These are phyloP conservation scores for Eumaeus atala DNA, from an alignment of 1,140 invertebrate genomes.

Conservation along the genomic window DNA sequence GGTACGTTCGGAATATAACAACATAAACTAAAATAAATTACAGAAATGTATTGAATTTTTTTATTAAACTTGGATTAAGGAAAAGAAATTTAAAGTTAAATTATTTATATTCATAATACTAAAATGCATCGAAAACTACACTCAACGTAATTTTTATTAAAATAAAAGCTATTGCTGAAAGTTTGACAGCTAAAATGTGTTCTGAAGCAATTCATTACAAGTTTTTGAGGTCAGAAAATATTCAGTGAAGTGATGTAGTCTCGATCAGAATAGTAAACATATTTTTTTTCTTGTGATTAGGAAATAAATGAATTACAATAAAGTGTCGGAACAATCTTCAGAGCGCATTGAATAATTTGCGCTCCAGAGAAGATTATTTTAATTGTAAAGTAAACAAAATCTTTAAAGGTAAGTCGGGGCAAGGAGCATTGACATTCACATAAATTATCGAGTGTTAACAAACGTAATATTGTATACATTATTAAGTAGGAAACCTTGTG, in stretches of 20 bases:
- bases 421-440: conserved; percentile 54
- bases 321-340: conserved; percentile 35
- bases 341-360: conserved; percentile 37
- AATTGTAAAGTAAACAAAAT: conserved; percentile 46
- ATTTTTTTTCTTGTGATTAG: conserved; percentile 48
- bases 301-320: conserved; percentile 58
- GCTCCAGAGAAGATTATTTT: conserved; percentile 47
- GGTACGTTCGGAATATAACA: too few species aligned
- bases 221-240: conserved; percentile 9
- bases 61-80: too few species aligned
- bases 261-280: conserved; percentile 58
- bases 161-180: too few species aligned
- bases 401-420: conserved; percentile 60
- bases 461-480: conserved; percentile 31
- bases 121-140: too few species aligned
- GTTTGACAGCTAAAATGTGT: too few species aligned
- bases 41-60: too few species aligned
- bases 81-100: too few species aligned
- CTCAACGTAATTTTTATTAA: too few species aligned
- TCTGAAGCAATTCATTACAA: too few species aligned
- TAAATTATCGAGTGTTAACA: conserved; percentile 49
- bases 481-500: conserved; percentile 21
- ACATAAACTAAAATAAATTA: too few species aligned
- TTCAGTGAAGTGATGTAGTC: conserved; percentile 36
- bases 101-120: too few species aligned